These are phyloP conservation scores for Drosophila arawakana DNA, from an alignment of 1,140 invertebrate species.

Conservation along the genomic window DNA sequence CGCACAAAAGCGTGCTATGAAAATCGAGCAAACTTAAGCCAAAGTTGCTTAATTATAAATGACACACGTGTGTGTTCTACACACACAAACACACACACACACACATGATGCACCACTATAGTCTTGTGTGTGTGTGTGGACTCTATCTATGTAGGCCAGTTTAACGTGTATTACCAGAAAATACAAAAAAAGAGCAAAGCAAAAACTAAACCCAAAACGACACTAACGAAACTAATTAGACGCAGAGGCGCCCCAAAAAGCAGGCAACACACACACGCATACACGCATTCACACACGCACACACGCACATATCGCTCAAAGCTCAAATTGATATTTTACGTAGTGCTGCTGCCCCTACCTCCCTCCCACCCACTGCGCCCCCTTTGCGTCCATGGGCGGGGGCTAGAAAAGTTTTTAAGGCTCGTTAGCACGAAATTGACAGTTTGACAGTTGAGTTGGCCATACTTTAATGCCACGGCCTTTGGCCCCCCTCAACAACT, in stretches of 20 bases:
- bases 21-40: slow-evolving; percentile 66
- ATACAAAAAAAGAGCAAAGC: slow-evolving; percentile 43
- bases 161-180: slow-evolving; percentile 20
- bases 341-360: slow-evolving; percentile 20
- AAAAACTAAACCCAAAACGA: slow-evolving; percentile 54
- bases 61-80: slow-evolving; percentile 62
- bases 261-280: slow-evolving; percentile 33
- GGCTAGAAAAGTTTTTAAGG: slow-evolving; percentile 74
- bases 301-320: slow-evolving; percentile 71
- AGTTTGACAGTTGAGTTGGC: slow-evolving; percentile 83
- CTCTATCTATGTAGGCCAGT: slow-evolving; percentile 73
- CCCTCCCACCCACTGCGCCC: background rate
- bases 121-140: background rate
- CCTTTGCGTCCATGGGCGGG: slow-evolving; percentile 26
- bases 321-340: slow-evolving; percentile 82
- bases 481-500: slow-evolving; percentile 43
- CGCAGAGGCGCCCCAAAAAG: slow-evolving; percentile 66
- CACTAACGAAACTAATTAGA: slow-evolving; percentile 82
- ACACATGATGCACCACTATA: background rate
- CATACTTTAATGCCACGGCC: slow-evolving; percentile 78
- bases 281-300: slow-evolving; percentile 27
- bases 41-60: slow-evolving; percentile 82
- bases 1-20: slow-evolving; percentile 69
- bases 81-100: slow-evolving; percentile 19
- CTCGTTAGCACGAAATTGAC: slow-evolving; percentile 83